These are phyloP conservation scores for Leucozona laternaria DNA, from an alignment of 2,888 invertebrate genomes.

Conservation along the genomic window DNA sequence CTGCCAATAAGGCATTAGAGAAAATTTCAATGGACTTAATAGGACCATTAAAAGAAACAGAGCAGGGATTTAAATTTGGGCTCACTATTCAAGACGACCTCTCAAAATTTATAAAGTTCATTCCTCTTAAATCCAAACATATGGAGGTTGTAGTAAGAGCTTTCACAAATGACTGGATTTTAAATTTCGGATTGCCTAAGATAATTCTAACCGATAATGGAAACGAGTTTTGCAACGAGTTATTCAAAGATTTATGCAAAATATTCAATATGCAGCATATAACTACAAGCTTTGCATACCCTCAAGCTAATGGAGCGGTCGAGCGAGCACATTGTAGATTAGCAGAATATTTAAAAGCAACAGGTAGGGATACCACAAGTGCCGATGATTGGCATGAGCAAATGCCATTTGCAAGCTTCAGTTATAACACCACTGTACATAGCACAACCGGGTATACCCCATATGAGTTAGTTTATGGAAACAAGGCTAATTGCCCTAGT, in stretches of 20 bases:
- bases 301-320: conserved; percentile 9
- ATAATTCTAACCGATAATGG: conserved; percentile 3
- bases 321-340: conserved; percentile 17
- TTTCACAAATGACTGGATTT: conserved; percentile 20
- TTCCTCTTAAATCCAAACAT: no score
- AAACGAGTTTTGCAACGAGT: conserved; percentile 14
- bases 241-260: conserved; percentile 17
- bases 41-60: conserved; percentile 6
- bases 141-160: not conserved
- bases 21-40: no score
- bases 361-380: conserved; percentile 12
- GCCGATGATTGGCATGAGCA: conserved; percentile 10
- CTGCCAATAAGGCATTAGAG: no score
- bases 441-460: conserved; percentile 23
- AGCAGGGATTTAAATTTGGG: conserved; percentile 25
- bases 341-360: conserved; percentile 19
- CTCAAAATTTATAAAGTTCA: no score
- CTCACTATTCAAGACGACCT: conserved; percentile 21
- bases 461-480: conserved; percentile 29
- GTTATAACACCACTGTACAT: conserved; percentile 30
- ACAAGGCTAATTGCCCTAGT: conserved; percentile 21
- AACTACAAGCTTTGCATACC: conserved; percentile 5
- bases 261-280: conserved; percentile 11
- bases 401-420: conserved; percentile 25
- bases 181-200: conserved; percentile 19